Conservation (phyloP, 2,888 invertebrate species). For the Tryphoninae sp. region DNA sequence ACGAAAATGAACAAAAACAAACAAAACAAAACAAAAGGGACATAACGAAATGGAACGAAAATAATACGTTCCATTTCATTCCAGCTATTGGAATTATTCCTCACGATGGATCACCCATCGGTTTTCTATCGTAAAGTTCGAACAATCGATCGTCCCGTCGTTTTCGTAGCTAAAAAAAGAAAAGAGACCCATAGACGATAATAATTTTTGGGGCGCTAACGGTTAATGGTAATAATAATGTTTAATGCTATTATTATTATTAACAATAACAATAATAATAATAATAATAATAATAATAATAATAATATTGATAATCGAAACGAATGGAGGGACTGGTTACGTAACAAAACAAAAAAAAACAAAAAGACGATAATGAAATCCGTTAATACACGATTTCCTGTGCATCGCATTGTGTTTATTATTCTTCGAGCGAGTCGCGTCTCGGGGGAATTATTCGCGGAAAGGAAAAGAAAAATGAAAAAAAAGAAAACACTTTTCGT, state of each 20-base stretch:
- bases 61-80: constrained; percentile 37
- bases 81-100: constrained; percentile 32
- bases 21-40: not conserved
- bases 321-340: constrained; percentile 40
- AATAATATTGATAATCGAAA: constrained; percentile 28
- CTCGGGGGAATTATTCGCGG: not conserved
- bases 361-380: constrained; percentile 10
- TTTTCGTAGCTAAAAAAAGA: constrained; percentile 34
- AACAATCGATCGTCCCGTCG: constrained; percentile 51
- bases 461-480: constrained; percentile 13
- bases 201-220: constrained; percentile 55
- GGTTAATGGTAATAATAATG: constrained; percentile 33
- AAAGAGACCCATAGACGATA: constrained; percentile 42
- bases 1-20: not conserved
- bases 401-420: constrained; percentile 18
- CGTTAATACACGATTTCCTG: constrained; percentile 32
- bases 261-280: constrained; percentile 4
- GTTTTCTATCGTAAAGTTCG: constrained; percentile 51
- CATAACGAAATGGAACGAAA: not conserved
- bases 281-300: constrained; percentile 41
- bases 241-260: not conserved
- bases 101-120: constrained; percentile 37
- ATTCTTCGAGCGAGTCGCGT: constrained; percentile 21
- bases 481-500: not conserved
- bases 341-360: constrained; percentile 3